Base-by-base conservation (phyloP, 2,888 invertebrate genomes). In the Argynnis bischoffii region DNA sequence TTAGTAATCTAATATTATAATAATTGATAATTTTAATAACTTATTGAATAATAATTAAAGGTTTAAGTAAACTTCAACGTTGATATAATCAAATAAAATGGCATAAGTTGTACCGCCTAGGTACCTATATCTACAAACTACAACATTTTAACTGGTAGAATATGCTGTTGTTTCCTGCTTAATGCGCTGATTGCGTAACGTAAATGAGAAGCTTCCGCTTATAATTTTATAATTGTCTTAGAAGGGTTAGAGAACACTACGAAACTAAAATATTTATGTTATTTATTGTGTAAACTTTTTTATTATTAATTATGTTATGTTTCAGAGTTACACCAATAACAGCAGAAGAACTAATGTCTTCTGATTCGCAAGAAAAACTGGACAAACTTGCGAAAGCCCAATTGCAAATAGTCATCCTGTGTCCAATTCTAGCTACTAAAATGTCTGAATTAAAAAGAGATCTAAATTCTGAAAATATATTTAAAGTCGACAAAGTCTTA, bases 391-490 rank as follows among this genome's bases (percentile, higher is more conserved):
- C 93, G 11, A 94, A 93, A 70, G 95, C 96, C 0, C 95, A 96
- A 70, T 88, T 97, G 53, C 97, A 97, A 84, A 95, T 97, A 69
- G 94, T 97, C 55, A 95, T 97, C 18, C 84, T 97, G 55, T 97
- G 97, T 79, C 97, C 97, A 0, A 94, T 94, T 63, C 93, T 97
- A 55, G 87, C 96, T 73, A 94, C 95, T 0, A 94, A 94, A 69
- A 89, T 95, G 73, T 79, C 92, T 0, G 93, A 93, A 65, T 82
- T 94, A 73, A 93, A 94, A 15, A 92, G 89, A 69, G 93, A 94
- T 21, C 81, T 90, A 3, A 87, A 86, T 55, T 85, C 95, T 46
- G 94, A 95, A 15, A 94, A 92, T 64, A 81, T 95, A 54, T 89
- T 96, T 69, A 93, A 94, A 77, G 92, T 95, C 0, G 96, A 96